Evolutionary conservation across 23 tunicate species (phyloP).

Genomic region (Styela plicata): DNA sequence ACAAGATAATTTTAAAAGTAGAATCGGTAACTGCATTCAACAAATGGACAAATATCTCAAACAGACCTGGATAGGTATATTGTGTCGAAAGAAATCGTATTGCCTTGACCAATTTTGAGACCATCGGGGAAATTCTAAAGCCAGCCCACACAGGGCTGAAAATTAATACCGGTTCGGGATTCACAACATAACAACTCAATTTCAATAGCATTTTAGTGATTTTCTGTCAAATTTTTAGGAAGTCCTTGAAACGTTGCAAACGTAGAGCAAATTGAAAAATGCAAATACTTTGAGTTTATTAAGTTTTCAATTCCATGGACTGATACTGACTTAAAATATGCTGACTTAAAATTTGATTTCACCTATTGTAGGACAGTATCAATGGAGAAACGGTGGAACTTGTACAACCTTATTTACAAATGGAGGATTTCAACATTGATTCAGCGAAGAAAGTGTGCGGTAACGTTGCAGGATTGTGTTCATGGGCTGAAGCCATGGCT

Average conservation of each 20-base stretch:
- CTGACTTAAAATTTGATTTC: not conserved
- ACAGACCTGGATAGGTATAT: too few relatives aligned
- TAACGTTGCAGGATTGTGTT: slow-evolving; percentile 94
- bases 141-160: too few relatives aligned
- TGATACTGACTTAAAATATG: not conserved
- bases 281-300: not conserved
- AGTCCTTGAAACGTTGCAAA: not conserved
- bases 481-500: slow-evolving; percentile 99
- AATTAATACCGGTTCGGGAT: not conserved
- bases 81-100: too few relatives aligned
- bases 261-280: not conserved
- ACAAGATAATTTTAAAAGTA: too few relatives aligned
- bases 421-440: slow-evolving; percentile 95
- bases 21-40: too few relatives aligned
- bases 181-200: not conserved
- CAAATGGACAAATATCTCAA: too few relatives aligned
- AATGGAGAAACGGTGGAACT: slow-evolving; percentile 94
- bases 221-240: not conserved
- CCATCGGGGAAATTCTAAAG: too few relatives aligned
- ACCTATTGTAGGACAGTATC: slow-evolving; percentile 62
- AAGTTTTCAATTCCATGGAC: not conserved
- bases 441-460: slow-evolving; percentile 97
- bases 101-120: too few relatives aligned
- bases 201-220: not conserved
- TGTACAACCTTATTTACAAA: slow-evolving; percentile 76